Percentiles rank a stretch among this genome's conserved stretches.
Evolutionary conservation across 2,113 vertebrate genomes (phyloP).

Genomic region (Pluvialis apricaria): DNA sequence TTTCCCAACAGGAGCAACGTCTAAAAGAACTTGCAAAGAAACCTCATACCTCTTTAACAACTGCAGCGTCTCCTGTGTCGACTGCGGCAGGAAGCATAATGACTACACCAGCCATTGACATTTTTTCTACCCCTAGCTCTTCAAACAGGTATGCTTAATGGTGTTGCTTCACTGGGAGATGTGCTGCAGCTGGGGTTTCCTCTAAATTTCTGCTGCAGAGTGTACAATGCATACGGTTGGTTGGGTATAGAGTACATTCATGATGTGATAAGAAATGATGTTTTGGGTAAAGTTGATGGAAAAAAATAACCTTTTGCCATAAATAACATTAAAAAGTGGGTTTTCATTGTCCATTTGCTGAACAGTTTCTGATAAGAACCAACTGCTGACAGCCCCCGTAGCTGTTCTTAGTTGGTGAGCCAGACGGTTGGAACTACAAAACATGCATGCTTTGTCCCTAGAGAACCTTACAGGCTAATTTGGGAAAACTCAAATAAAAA

Average conservation of each 20-base stretch:
- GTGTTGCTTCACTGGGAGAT: background rate
- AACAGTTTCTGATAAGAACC: background rate
- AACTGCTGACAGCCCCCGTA: background rate
- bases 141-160: conserved; percentile 82
- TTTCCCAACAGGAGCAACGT: conserved; percentile 86
- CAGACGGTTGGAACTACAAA: background rate
- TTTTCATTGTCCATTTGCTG: background rate
- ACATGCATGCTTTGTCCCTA: background rate
- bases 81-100: conserved; percentile 89
- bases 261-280: background rate
- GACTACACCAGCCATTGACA: conserved; percentile 92
- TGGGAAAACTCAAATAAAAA: background rate
- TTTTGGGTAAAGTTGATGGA: background rate
- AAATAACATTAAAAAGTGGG: background rate
- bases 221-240: background rate
- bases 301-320: background rate
- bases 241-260: background rate
- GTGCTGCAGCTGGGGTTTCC: background rate
- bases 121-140: conserved; percentile 95
- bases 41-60: conserved; percentile 90
- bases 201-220: background rate
- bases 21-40: conserved; percentile 97
- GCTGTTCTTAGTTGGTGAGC: background rate
- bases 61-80: conserved; percentile 93
- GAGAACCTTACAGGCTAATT: background rate